Percentiles rank a stretch among this genome's conserved stretches.
Conservation (phyloP, 1,140 invertebrate species). For the Drosophila quadrilineata region DNA sequence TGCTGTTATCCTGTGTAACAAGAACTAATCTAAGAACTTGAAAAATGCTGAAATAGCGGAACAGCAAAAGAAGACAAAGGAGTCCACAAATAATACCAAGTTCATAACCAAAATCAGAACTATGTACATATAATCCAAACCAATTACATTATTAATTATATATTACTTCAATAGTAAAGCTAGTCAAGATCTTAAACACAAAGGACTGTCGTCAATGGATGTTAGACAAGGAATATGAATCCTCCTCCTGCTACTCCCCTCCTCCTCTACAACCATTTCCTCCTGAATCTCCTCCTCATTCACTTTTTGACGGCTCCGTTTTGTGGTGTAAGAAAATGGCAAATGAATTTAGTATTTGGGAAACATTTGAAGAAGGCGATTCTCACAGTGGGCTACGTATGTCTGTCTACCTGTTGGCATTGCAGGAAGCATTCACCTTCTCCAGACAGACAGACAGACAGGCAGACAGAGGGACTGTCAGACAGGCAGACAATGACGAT, state of each 20-base stretch:
- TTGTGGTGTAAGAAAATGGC: conserved; percentile 44
- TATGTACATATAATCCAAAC: too few relatives aligned
- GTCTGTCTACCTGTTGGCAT: conserved; percentile 74
- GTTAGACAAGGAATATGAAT: too few relatives aligned
- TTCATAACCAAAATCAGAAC: too few relatives aligned
- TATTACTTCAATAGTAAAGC: too few relatives aligned
- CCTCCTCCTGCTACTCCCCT: too few relatives aligned
- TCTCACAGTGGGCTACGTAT: conserved; percentile 57
- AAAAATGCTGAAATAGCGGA: conserved; percentile 78
- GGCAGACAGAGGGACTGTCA: conserved; percentile 7
- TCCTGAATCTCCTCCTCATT: conserved; percentile 40
- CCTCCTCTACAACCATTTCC: too few relatives aligned
- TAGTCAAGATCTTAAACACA: too few relatives aligned
- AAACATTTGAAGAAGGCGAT: conserved; percentile 47
- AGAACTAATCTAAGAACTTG: conserved; percentile 75
- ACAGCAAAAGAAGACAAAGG: conserved; percentile 53
- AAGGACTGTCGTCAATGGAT: too few relatives aligned
- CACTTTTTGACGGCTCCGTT: conserved; percentile 59
- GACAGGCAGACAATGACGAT: conserved; percentile 59
- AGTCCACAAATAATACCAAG: too few relatives aligned
- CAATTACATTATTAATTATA: too few relatives aligned
- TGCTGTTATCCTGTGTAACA: conserved; percentile 42
- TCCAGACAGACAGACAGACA: conserved; percentile 10
- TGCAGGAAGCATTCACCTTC: conserved; percentile 77
- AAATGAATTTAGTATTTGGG: conserved; percentile 65